Percentiles rank a stretch among this genome's conserved stretches.
phyloP scores from a whole-genome alignment of 2,113 vertebrate genomes.

The Cephalopholis sonnerati region DNA sequence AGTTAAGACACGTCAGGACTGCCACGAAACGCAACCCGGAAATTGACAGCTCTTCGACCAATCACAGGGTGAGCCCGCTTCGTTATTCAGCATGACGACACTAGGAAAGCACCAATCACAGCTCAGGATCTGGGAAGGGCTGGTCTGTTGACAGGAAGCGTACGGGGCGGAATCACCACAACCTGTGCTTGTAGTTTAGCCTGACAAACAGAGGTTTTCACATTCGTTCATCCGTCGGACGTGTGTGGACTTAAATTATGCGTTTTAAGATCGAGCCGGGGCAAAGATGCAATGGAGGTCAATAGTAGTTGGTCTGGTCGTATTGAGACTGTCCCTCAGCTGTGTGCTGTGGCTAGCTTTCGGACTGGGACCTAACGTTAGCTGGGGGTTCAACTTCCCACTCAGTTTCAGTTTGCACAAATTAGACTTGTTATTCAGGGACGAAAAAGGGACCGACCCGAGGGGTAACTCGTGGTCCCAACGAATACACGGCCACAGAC shows the following conservation, averaged over 20 bases:
- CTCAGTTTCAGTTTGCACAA: slow-evolving; percentile 83
- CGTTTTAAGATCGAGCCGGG: slow-evolving; percentile 75
- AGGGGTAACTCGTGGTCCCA: slow-evolving; percentile 76
- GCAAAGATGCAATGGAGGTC: slow-evolving; percentile 97
- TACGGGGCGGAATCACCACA: slow-evolving; percentile 34
- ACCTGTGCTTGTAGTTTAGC: background rate
- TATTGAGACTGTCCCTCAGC: slow-evolving; percentile 89
- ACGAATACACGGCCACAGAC: slow-evolving; percentile 50
- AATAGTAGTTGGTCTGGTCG: slow-evolving; percentile 91
- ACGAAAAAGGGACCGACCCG: slow-evolving; percentile 45
- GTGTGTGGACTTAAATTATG: slow-evolving; percentile 81
- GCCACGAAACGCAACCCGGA: slow-evolving; percentile 59
- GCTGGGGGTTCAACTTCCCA: slow-evolving; percentile 88
- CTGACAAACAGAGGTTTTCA: background rate
- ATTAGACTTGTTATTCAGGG: slow-evolving; percentile 78
- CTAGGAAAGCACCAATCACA: slow-evolving; percentile 65
- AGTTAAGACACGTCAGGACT: slow-evolving; percentile 55
- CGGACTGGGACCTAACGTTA: slow-evolving; percentile 86
- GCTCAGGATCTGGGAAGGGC: slow-evolving; percentile 38
- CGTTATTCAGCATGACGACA: background rate
- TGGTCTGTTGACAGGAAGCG: slow-evolving; percentile 85
- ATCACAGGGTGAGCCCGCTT: slow-evolving; percentile 23
- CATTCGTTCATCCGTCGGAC: slow-evolving; percentile 27
- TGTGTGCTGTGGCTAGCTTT: slow-evolving; percentile 89
- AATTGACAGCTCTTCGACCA: slow-evolving; percentile 65